Percentiles rank a stretch among this genome's conserved stretches.
Evolutionary conservation across 2,113 vertebrate species (phyloP).

Genomic region (Furnarius figulus): DNA sequence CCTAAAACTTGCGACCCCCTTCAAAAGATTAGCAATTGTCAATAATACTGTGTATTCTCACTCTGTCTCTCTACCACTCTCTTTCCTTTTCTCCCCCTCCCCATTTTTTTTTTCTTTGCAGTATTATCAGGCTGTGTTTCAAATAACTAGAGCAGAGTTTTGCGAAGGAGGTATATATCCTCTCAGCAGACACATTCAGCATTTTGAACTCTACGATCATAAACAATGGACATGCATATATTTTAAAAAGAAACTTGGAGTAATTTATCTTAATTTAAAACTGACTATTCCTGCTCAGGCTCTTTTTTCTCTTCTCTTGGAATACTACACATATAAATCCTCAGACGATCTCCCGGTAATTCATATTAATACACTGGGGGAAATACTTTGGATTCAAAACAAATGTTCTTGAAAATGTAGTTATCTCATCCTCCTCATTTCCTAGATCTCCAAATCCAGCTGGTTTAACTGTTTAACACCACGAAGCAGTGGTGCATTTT

Average conservation of each 20-base stretch:
- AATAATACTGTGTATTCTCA: not conserved
- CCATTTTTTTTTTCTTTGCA: not conserved
- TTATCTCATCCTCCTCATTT: constrained; percentile 48
- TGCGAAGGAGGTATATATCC: not conserved
- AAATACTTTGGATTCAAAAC: constrained; percentile 64
- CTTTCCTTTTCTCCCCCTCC: not conserved
- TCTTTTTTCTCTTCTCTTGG: not conserved
- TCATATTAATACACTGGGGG: constrained; percentile 50
- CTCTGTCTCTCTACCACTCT: not conserved
- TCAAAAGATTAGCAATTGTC: not conserved
- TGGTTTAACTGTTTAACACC: constrained; percentile 49
- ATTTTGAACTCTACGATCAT: constrained; percentile 39
- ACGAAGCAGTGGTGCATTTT: not conserved
- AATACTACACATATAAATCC: constrained; percentile 52
- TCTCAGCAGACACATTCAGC: not conserved
- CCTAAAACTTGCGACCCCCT: not conserved
- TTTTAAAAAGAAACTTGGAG: constrained; percentile 39
- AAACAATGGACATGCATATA: constrained; percentile 49
- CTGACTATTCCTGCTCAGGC: constrained; percentile 10
- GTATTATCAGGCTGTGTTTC: constrained; percentile 37
- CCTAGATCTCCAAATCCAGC: constrained; percentile 12
- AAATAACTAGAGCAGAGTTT: constrained; percentile 33
- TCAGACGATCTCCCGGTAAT: constrained; percentile 58
- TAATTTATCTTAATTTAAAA: constrained; percentile 66
- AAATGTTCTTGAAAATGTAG: constrained; percentile 52